Evolutionary conservation across 2,797 vertebrate species (phyloP), one percentile per base, ranked within the genome.

Genomic region (Labroides dimidiatus): DNA sequence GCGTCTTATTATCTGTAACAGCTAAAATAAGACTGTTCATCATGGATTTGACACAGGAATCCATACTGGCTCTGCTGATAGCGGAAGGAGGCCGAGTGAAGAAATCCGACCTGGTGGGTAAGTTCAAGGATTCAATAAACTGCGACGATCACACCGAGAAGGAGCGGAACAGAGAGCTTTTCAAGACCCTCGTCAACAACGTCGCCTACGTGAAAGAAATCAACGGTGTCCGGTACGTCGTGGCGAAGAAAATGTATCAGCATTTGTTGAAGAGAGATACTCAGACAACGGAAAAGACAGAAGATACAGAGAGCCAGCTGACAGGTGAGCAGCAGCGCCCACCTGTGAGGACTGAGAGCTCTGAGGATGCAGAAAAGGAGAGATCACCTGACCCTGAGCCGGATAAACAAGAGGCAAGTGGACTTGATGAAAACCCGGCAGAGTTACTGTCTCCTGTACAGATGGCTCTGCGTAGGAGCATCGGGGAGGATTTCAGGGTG

Each of bases 151-250:
- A 86, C 5, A 84, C 73, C 2, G 87, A 92, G 57, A 94, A 75
- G 54, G 90, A 91, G 0, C 92, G 85, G 39, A 96, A 95, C 86
- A 80, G 93, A 70, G 94, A 94, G 24, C 88, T 93, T 0, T 98
- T 98, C 84, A 95, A 94, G 91, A 88, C 78, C n/a, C 90, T 93
- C 11, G 94, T 99, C 67, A 96, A 97, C 91, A 89, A 78, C 63
- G 89, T 97, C 52, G 96, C 96, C 0, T 81, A 91, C 33, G 96
- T 97, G 37, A 94, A 89, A 64, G 95, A 96, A 8, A 69, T 94
- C 36, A 94, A 95, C 14, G 96, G 94, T 0, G 80, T 66, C 77
- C 94, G 92, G 55, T 94, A 92, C 42, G 93, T 97, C 2, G 92
- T 96, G 3, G 72, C 98, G 7, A 92, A 13, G 81, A 95, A 94